Evolutionary conservation across 2,113 vertebrate genomes (phyloP).

Genomic region (Anthoscopus minutus): DNA sequence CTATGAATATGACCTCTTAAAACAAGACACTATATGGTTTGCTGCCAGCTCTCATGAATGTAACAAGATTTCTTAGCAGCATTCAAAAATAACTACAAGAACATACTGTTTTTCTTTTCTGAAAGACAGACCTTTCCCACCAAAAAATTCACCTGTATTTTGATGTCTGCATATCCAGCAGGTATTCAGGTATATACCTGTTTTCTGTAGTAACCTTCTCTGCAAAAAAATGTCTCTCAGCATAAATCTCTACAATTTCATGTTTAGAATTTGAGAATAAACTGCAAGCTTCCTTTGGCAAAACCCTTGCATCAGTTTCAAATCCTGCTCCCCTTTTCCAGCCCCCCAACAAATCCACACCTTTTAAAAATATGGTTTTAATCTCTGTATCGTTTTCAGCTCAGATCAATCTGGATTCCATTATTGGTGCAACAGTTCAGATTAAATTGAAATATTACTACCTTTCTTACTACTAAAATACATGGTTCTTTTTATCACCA

Average conservation of each 20-base stretch:
- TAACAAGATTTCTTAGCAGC: slow-evolving; percentile 48
- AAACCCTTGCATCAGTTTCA: slow-evolving; percentile 3
- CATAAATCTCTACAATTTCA: background rate
- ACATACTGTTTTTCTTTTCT: slow-evolving; percentile 51
- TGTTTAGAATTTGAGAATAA: background rate
- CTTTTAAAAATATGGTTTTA: slow-evolving; percentile 77
- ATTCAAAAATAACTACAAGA: slow-evolving; percentile 59
- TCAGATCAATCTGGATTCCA: slow-evolving; percentile 80
- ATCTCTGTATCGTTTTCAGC: slow-evolving; percentile 71
- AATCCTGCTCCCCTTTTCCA: slow-evolving; percentile 17
- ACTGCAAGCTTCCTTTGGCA: slow-evolving; percentile 25
- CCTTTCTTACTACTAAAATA: slow-evolving; percentile 78
- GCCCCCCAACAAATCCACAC: slow-evolving; percentile 9
- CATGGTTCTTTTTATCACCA: slow-evolving; percentile 84
- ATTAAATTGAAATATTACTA: slow-evolving; percentile 84
- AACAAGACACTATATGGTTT: slow-evolving; percentile 51
- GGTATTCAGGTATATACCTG: slow-evolving; percentile 37
- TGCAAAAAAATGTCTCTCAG: background rate
- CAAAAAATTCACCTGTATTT: background rate
- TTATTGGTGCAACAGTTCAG: slow-evolving; percentile 77
- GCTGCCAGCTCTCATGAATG: slow-evolving; percentile 59
- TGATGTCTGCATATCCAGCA: background rate
- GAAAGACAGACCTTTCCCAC: slow-evolving; percentile 27
- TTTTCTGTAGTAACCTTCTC: background rate
- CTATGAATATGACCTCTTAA: slow-evolving; percentile 62